Conservation (phyloP, 2,797 vertebrate genomes). For the Masticophis lateralis region DNA sequence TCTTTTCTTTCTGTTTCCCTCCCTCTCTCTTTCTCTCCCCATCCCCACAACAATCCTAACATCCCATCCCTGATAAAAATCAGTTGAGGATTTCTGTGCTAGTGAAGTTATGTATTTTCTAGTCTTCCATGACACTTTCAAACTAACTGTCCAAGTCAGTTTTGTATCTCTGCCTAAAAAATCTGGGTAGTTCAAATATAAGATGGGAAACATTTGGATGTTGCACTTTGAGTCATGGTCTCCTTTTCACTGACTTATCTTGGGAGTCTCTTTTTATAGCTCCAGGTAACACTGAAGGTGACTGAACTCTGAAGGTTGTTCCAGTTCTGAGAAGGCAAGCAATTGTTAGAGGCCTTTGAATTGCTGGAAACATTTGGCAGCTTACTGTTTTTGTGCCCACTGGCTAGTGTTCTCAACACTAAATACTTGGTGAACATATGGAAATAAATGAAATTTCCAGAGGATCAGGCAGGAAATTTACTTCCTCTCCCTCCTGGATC, state of each 20-base stretch:
- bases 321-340: neutral
- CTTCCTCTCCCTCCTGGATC: neutral
- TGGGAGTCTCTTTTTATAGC: neutral
- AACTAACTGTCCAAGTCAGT: neutral
- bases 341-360: neutral
- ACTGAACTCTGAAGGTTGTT: neutral
- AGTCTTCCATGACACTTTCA: neutral
- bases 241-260: neutral
- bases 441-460: neutral
- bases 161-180: neutral
- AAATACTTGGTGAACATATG: neutral
- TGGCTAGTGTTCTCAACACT: neutral
- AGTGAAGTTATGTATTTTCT: neutral
- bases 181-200: neutral
- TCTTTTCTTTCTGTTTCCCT: neutral
- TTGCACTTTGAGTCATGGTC: neutral
- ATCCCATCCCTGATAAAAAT: neutral
- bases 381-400: neutral
- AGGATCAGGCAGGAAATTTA: neutral
- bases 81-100: neutral
- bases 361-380: neutral
- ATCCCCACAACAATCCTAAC: neutral
- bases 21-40: too few relatives aligned
- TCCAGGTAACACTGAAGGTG: neutral
- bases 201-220: neutral